Evolutionary conservation across 2,113 vertebrate genomes (phyloP), one percentile per base, ranked within the genome.

Genomic region (Leucopsar rothschildi): DNA sequence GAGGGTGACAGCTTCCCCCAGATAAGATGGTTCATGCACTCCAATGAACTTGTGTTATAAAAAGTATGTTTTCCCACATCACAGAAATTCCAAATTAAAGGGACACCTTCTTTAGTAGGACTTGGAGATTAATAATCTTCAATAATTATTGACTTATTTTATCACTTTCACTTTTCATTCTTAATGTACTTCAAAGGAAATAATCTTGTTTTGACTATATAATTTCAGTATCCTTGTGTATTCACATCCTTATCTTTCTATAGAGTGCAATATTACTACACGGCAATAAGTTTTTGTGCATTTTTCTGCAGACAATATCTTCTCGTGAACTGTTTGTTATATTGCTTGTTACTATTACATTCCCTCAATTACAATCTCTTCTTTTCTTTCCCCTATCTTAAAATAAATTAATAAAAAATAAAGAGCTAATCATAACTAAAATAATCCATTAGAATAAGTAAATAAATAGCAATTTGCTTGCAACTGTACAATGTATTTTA

Each of bases 281-380:
- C 1, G 1, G 23, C 28, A 55, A 52, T 81, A 69, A 17, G 7
- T 0, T 16, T 65, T 44, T 5, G 3, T 63, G 25, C 29, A 4
- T 47, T 70, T 86, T 72, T 78, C 45, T 72, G 31, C 25, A 56
- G 13, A 55, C 4, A 80, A 77, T 16, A 50, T 7, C 64, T 77
- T 44, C 45, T 73, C 25, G 61, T 65, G 12, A 49, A 27, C 40
- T 37, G 11, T 25, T 17, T 22, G 16, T 55, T 72, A 33, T 33
- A 56, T 16, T 50, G 21, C 11, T 44, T 39, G 14, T 44, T 49
- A 22, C 31, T 22, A 28, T 56, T 60, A 23, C 24, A 57, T 11
- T 42, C 13, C n/a, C 16, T 11, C 35, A 47, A 21, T 57, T 72
- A 23, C 1, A 0, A 39, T 12, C 9, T 2, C 2, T 55, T 55